These are phyloP conservation scores for Apamea epomidion DNA, from an alignment of 2,888 invertebrate species.

Conservation along the genomic window DNA sequence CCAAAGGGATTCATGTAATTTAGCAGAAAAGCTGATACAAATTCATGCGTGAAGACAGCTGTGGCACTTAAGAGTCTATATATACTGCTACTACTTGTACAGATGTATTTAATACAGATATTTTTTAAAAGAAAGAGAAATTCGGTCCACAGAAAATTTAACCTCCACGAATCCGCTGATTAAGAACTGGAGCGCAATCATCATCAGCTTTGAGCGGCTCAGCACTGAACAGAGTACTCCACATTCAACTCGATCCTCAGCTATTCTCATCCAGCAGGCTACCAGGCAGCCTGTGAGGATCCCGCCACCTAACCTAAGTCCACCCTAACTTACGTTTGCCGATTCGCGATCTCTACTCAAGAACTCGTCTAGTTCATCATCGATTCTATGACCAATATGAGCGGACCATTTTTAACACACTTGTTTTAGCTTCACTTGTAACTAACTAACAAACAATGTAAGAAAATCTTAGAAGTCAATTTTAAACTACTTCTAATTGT, in stretches of 20 bases:
- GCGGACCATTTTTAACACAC: neutral
- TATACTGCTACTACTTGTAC: neutral
- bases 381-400: neutral
- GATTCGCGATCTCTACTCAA: neutral
- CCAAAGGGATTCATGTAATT: conserved; percentile 20
- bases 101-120: neutral
- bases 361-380: too few relatives aligned
- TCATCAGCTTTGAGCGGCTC: neutral
- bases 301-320: fast-evolving
- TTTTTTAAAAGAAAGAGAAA: neutral
- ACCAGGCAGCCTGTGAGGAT: neutral
- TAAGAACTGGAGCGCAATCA: neutral
- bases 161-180: neutral
- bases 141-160: neutral
- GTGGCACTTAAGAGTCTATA: neutral
- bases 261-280: neutral
- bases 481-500: too few relatives aligned
- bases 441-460: too few relatives aligned
- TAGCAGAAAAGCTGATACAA: conserved; percentile 27
- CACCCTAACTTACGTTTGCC: neutral
- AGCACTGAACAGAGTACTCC: neutral
- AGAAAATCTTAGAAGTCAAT: too few relatives aligned
- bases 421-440: too few relatives aligned
- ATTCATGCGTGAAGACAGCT: conserved; percentile 21
- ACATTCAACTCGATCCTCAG: neutral